These are phyloP conservation scores for Anas georgica DNA, from an alignment of 2,797 vertebrate species.

Conservation along the genomic window DNA sequence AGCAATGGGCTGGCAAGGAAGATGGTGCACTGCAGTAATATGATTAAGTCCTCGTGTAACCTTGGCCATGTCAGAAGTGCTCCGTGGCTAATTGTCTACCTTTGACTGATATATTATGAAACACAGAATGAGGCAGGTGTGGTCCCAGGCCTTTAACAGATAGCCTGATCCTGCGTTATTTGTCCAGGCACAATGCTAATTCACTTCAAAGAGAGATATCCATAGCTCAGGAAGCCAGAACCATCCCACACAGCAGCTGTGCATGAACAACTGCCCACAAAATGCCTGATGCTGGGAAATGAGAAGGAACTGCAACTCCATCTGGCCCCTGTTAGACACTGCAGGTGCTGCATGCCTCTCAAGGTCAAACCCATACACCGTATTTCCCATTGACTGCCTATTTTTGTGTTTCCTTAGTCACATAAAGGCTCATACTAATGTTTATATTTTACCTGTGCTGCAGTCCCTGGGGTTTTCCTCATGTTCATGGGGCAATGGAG, in stretches of 20 bases:
- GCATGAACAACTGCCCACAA: not conserved
- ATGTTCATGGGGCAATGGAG: not conserved
- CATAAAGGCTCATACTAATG: not conserved
- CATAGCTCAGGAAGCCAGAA: not conserved
- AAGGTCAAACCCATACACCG: not conserved
- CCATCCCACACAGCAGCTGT: not conserved
- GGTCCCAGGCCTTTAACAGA: not conserved
- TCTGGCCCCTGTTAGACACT: not conserved
- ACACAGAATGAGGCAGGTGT: not conserved
- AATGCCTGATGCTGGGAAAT: not conserved
- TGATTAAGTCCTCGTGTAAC: slow-evolving; percentile 47
- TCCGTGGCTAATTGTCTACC: not conserved
- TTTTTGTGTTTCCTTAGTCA: slow-evolving; percentile 6
- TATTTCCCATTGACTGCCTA: not conserved
- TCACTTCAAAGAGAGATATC: slow-evolving; percentile 4
- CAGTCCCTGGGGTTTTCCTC: not conserved
- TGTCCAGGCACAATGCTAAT: not conserved
- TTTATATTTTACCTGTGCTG: slow-evolving; percentile 6
- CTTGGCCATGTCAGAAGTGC: slow-evolving; percentile 35
- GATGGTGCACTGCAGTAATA: slow-evolving; percentile 72
- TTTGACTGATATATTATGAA: not conserved
- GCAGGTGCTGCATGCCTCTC: not conserved
- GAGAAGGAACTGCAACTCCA: not conserved
- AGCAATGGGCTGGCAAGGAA: slow-evolving; percentile 52
- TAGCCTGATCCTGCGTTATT: not conserved